Evolutionary conservation across 1,140 invertebrate species (phyloP).

Genomic region (Metopolophium dirhodum): DNA sequence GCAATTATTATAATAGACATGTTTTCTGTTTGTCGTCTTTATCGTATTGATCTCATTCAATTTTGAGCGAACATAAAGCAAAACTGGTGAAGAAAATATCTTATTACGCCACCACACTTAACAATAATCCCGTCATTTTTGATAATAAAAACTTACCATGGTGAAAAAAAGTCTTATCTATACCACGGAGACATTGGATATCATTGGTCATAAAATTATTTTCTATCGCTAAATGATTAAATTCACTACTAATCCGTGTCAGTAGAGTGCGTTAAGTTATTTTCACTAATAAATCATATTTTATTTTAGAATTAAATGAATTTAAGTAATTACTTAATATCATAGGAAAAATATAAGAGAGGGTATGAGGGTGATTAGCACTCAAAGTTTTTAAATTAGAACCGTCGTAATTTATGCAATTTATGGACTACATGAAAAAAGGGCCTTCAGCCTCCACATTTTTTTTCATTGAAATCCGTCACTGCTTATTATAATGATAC

Average conservation of each 20-base stretch:
- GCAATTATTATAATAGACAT: background rate
- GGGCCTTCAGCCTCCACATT: background rate
- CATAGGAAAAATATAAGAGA: too few species aligned
- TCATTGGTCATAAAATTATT: background rate
- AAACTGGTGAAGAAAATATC: background rate
- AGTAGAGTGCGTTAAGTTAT: too few species aligned
- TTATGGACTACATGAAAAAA: background rate
- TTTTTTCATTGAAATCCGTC: background rate
- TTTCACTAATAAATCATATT: too few species aligned
- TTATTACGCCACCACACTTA: background rate
- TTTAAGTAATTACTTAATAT: too few species aligned
- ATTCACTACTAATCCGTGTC: too few species aligned
- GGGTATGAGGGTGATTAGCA: too few species aligned
- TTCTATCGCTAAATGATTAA: background rate
- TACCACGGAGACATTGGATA: background rate
- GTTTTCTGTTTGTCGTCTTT: background rate
- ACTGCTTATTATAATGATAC: background rate
- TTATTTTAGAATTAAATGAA: too few species aligned
- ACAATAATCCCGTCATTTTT: background rate
- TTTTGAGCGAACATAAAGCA: background rate
- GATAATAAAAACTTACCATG: background rate
- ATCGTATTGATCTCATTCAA: background rate
- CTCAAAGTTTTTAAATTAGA: too few species aligned
- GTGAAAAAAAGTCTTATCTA: background rate
- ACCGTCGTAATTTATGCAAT: background rate